These are phyloP conservation scores for Harlomillsia oculata DNA, from an alignment of 1,140 invertebrate species.

Conservation along the genomic window DNA sequence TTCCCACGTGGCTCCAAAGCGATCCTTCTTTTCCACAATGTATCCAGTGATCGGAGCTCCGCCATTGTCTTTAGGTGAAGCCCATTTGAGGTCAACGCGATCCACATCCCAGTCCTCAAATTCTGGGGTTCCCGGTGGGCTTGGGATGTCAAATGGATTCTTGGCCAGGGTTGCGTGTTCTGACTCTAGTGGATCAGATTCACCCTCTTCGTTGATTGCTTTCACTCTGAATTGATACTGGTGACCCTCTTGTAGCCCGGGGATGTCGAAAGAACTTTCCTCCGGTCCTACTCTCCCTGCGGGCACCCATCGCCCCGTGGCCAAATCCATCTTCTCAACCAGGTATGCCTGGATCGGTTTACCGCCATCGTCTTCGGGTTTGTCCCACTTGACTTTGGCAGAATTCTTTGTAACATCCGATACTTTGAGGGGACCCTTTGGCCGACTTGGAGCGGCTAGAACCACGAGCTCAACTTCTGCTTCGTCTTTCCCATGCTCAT, in stretches of 20 bases:
- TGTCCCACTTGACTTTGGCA: conserved; percentile 90
- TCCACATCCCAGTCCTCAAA: conserved; percentile 90
- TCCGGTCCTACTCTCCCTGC: conserved; percentile 78
- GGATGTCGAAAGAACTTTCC: conserved; percentile 60
- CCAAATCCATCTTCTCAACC: conserved; percentile 91
- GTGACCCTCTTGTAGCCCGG: conserved; percentile 83
- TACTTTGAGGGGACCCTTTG: conserved; percentile 84
- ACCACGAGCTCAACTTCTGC: conserved; percentile 88
- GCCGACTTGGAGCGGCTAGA: conserved; percentile 69
- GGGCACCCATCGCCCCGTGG: conserved; percentile 85
- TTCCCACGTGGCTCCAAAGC: conserved; percentile 76
- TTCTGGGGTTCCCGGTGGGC: conserved; percentile 75
- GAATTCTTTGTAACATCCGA: conserved; percentile 82
- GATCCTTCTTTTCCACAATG: conserved; percentile 93
- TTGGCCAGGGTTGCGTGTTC: conserved; percentile 76
- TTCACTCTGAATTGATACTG: conserved; percentile 95
- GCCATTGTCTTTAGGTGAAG: conserved; percentile 74
- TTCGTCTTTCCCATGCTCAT: conserved; percentile 85
- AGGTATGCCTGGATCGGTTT: conserved; percentile 91
- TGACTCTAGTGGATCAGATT: conserved; percentile 87
- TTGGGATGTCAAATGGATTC: conserved; percentile 68
- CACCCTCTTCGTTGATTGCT: conserved; percentile 95
- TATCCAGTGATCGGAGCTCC: conserved; percentile 93
- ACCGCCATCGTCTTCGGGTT: conserved; percentile 93
- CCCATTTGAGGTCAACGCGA: conserved; percentile 86